Percentiles rank a stretch among this genome's conserved stretches.
These are phyloP conservation scores for Casuarius casuarius DNA, from an alignment of 2,113 vertebrate genomes.

Conservation along the genomic window DNA sequence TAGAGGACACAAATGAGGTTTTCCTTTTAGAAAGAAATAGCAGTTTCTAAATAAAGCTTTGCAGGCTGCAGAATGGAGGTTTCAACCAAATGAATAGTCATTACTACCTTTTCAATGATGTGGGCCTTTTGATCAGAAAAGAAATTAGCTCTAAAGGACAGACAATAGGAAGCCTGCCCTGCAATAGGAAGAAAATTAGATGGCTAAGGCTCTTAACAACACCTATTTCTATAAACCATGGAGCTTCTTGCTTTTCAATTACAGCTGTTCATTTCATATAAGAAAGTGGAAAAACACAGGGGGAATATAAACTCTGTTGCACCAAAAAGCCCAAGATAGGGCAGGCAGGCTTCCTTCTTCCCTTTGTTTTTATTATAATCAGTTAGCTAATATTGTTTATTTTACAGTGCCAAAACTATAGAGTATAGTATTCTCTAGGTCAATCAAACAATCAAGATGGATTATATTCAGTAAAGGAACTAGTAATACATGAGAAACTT, in stretches of 20 bases:
- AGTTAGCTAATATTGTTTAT: conserved; percentile 69
- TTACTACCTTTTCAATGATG: conserved; percentile 86
- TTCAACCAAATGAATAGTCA: conserved; percentile 86
- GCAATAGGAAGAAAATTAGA: conserved; percentile 87
- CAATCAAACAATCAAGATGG: neutral
- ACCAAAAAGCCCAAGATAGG: conserved; percentile 50
- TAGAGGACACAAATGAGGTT: conserved; percentile 84
- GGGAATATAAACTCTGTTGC: conserved; percentile 77
- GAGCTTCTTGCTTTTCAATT: conserved; percentile 86
- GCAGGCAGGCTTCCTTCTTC: conserved; percentile 18
- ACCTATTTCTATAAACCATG: conserved; percentile 85
- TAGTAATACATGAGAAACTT: conserved; percentile 10
- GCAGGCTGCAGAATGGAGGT: conserved; percentile 78
- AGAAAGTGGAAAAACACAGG: conserved; percentile 78
- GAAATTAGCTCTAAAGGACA: conserved; percentile 85
- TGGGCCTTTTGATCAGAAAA: conserved; percentile 87
- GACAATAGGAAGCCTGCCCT: conserved; percentile 85
- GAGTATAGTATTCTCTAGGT: neutral
- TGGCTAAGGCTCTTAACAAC: conserved; percentile 84
- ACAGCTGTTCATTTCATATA: conserved; percentile 86
- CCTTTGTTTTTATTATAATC: conserved; percentile 68
- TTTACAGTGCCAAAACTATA: conserved; percentile 36
- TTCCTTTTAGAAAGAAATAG: conserved; percentile 83
- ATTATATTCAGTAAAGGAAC: neutral
- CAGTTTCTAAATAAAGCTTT: conserved; percentile 85